Evolutionary conservation across 1,140 invertebrate species (phyloP).

Genomic region (Bemisia tabaci): DNA sequence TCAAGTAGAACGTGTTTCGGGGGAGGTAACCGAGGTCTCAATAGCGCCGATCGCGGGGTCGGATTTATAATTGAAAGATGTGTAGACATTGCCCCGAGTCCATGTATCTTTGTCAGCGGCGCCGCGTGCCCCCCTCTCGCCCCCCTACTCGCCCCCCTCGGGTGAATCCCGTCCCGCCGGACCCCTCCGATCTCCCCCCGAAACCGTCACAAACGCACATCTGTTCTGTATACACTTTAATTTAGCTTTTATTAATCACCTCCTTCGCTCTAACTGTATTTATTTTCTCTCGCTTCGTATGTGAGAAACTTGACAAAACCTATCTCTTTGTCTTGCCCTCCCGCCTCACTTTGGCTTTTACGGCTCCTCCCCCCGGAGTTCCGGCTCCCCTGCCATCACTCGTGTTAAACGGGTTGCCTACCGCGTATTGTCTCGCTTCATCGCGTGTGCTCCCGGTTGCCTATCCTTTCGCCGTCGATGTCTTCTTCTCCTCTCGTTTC

Average conservation of each 20-base stretch:
- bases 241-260: not conserved
- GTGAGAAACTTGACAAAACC: not conserved
- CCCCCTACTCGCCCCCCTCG: not conserved
- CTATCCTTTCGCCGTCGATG: not conserved
- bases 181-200: not conserved
- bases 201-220: not conserved
- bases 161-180: not conserved
- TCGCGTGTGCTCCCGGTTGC: not conserved
- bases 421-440: not conserved
- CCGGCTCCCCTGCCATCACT: not conserved
- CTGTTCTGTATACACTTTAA: not conserved
- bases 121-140: not conserved
- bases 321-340: not conserved
- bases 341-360: not conserved
- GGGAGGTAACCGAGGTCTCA: not conserved
- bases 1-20: not conserved
- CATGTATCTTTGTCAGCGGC: not conserved
- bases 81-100: not conserved
- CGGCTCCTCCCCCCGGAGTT: not conserved
- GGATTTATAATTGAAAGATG: not conserved
- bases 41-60: not conserved
- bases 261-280: not conserved
- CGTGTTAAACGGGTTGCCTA: not conserved
- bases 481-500: not conserved
- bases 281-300: not conserved